Evolutionary conservation across 2,113 vertebrate species (phyloP).

Genomic region (Anolis sagrei): DNA sequence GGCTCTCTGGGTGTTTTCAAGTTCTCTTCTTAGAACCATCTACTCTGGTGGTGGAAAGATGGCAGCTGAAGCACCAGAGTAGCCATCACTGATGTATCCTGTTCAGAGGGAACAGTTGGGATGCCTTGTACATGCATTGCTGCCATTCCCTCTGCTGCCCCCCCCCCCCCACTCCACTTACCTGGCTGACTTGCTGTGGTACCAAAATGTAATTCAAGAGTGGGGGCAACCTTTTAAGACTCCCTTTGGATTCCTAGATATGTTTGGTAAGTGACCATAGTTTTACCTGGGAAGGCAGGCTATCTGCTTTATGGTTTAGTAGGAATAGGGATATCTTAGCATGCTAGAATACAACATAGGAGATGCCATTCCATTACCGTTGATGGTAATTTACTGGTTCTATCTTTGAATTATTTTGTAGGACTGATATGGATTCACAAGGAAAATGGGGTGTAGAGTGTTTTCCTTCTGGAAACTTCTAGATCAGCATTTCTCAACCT

Average conservation of each 20-base stretch:
- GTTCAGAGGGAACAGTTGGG: constrained; percentile 18
- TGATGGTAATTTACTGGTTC: not conserved
- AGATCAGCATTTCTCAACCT: no score
- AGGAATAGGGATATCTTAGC: not conserved
- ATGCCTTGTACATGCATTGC: not conserved
- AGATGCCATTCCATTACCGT: not conserved
- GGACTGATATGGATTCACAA: not conserved
- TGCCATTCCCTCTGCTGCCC: not conserved
- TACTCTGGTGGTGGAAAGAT: constrained; percentile 31
- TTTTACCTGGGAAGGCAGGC: not conserved
- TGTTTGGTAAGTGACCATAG: not conserved
- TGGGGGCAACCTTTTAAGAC: not conserved
- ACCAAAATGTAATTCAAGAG: not conserved
- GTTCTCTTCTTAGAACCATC: constrained; percentile 50
- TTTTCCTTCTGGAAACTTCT: not conserved
- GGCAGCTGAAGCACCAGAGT: constrained; percentile 51
- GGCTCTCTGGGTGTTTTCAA: constrained; percentile 53
- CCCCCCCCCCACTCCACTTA: not conserved
- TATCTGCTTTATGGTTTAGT: not conserved
- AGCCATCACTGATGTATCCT: not conserved
- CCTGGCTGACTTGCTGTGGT: not conserved
- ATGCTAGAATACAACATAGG: not conserved
- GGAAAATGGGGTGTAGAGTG: not conserved
- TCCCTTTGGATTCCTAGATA: not conserved
- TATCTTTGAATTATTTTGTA: constrained; percentile 1